phyloP scores from a whole-genome alignment of 2,113 vertebrate genomes.

The Orthonyx spaldingii region DNA sequence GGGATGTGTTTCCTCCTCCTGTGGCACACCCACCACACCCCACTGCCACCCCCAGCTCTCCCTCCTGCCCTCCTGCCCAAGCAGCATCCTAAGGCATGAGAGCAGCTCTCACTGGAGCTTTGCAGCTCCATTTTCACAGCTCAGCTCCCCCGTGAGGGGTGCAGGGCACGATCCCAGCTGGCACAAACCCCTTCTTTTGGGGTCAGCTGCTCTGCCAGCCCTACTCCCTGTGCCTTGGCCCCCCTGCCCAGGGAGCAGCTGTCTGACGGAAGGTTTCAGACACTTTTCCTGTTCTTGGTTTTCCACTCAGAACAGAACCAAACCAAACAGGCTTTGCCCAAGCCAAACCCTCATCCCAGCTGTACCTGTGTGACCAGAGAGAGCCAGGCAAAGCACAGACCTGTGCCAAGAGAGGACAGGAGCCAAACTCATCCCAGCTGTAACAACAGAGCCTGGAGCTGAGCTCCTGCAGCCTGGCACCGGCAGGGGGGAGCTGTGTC shows the following conservation, averaged over 20 bases:
- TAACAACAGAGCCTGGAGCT: neutral
- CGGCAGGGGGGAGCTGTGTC: neutral
- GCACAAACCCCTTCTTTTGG: neutral
- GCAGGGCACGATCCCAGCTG: neutral
- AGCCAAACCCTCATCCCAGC: neutral
- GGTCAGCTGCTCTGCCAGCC: neutral
- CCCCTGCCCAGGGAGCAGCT: neutral
- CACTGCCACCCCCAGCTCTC: neutral
- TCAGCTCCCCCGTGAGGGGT: neutral
- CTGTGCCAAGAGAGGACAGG: neutral
- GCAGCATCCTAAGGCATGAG: neutral
- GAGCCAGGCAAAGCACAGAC: neutral
- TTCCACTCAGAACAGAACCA: neutral
- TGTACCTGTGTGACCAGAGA: neutral
- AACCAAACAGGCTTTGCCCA: neutral
- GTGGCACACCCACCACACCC: neutral
- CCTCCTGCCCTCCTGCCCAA: neutral
- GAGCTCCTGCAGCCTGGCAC: neutral
- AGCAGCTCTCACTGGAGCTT: neutral
- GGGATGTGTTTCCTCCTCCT: neutral
- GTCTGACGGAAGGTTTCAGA: neutral
- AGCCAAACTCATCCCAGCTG: neutral
- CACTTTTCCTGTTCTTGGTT: neutral
- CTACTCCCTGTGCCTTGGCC: rapidly evolving
- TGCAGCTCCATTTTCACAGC: neutral